A percentile compares a stretch with the other conserved stretches of the same genome.
phyloP scores from a whole-genome alignment of 2,888 invertebrate species.

The Himalopsyche anomala region DNA sequence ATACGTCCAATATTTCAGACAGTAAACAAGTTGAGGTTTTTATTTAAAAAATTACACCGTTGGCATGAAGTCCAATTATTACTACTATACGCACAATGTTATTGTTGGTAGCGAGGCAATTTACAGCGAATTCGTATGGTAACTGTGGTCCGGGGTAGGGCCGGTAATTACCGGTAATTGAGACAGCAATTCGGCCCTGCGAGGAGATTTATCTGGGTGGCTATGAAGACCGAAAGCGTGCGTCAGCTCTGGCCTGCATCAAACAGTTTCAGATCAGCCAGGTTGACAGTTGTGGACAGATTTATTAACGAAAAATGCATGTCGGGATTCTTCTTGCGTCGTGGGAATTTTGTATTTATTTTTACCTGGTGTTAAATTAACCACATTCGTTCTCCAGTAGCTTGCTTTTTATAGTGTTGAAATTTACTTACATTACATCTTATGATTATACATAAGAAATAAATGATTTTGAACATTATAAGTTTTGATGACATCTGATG shows the following conservation, averaged over 20 bases:
- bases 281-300: constrained; percentile 56
- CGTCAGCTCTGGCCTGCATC: constrained; percentile 44
- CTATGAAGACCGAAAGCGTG: constrained; percentile 44
- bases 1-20: constrained; percentile 21
- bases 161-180: constrained; percentile 51
- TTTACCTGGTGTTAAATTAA: not conserved
- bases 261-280: not conserved
- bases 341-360: not conserved
- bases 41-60: constrained; percentile 10
- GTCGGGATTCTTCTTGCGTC: constrained; percentile 37
- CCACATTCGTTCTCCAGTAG: not conserved
- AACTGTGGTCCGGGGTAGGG: not conserved
- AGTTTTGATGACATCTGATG: too few relatives aligned
- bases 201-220: constrained; percentile 45
- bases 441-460: too few relatives aligned
- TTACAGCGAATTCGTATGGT: constrained; percentile 32
- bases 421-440: too few relatives aligned
- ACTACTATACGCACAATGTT: constrained; percentile 41
- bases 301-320: constrained; percentile 56
- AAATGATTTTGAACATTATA: too few relatives aligned
- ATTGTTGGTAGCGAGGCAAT: constrained; percentile 46
- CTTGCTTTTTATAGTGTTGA: not conserved
- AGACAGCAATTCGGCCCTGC: constrained; percentile 48
- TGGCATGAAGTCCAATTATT: not conserved
- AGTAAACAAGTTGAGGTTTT: constrained; percentile 12